phyloP scores from a whole-genome alignment of 2,888 invertebrate species.

The Alentia gelatinosa region DNA sequence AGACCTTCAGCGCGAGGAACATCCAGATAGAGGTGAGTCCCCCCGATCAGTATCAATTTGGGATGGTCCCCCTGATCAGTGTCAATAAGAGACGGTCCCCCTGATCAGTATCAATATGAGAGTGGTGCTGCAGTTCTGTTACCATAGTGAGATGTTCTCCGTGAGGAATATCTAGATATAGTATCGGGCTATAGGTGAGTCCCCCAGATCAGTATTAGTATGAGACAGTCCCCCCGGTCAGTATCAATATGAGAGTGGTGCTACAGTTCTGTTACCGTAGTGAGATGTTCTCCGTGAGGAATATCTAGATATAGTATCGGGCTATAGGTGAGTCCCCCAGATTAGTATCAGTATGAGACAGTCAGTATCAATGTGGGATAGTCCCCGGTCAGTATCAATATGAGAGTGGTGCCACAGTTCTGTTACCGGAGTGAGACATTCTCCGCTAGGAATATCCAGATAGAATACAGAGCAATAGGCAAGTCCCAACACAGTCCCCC shows the following conservation, averaged over 20 bases:
- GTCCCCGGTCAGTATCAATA: too few species aligned
- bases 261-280: constrained; percentile 60
- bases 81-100: too few species aligned
- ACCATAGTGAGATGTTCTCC: constrained; percentile 59
- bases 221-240: too few species aligned
- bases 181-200: constrained; percentile 53
- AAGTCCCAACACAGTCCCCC: too few species aligned
- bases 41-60: too few species aligned
- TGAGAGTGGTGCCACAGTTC: constrained; percentile 54
- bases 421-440: constrained; percentile 61
- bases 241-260: constrained; percentile 2
- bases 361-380: too few species aligned
- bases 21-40: too few species aligned
- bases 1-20: too few species aligned
- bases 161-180: constrained; percentile 56
- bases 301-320: constrained; percentile 55
- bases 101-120: too few species aligned
- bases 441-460: constrained; percentile 57
- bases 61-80: too few species aligned
- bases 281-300: constrained; percentile 59
- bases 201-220: too few species aligned
- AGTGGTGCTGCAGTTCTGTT: constrained; percentile 57
- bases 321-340: constrained; percentile 58
- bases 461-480: constrained; percentile 50
- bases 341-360: too few species aligned